Conservation (phyloP, 2,113 vertebrate species). For the Amphiprion ocellaris region DNA sequence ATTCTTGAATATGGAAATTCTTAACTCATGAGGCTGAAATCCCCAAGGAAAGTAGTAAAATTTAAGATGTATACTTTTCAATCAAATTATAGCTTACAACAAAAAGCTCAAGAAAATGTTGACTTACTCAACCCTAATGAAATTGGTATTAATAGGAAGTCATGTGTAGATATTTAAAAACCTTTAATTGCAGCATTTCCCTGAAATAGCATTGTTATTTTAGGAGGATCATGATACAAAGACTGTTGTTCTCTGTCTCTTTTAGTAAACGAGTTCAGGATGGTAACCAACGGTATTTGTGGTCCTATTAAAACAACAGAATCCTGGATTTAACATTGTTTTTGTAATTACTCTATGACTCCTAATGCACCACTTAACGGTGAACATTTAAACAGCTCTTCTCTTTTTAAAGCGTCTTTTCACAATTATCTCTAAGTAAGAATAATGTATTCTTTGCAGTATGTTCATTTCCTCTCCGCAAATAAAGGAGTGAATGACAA, state of each 20-base stretch:
- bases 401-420: constrained; percentile 11
- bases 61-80: no score
- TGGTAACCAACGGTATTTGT: background rate
- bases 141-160: no score
- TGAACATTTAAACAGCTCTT: constrained; percentile 5
- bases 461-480: constrained; percentile 7
- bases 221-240: no score
- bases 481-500: constrained; percentile 26
- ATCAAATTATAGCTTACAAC: no score
- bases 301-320: constrained; percentile 20
- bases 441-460: background rate
- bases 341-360: constrained; percentile 28
- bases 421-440: constrained; percentile 8
- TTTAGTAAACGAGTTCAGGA: constrained; percentile 13
- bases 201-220: no score
- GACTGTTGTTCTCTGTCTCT: background rate
- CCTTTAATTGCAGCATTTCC: no score
- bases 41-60: no score
- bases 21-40: no score
- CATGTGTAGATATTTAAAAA: no score
- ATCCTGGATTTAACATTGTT: constrained; percentile 7
- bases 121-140: no score
- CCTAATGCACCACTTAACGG: background rate
- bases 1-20: no score
- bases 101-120: no score